Percentiles rank a stretch among this genome's conserved stretches.
phyloP scores from a whole-genome alignment of 2,888 invertebrate genomes.

The Andrena hattorfiana region DNA sequence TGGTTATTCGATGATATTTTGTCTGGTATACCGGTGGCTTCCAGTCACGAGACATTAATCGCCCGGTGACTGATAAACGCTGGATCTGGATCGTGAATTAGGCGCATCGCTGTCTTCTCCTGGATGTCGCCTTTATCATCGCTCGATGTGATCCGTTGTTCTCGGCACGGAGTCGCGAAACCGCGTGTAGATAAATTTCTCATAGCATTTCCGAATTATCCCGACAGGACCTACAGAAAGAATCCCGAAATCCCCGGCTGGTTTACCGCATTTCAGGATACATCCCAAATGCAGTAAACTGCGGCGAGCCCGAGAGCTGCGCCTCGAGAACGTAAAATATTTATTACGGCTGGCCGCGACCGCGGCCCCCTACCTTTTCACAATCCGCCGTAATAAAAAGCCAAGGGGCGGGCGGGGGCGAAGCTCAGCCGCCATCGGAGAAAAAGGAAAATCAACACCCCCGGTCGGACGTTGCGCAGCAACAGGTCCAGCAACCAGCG shows the following conservation, averaged over 20 bases:
- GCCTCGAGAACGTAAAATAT: constrained; percentile 59
- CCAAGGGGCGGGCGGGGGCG: neutral
- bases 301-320: constrained; percentile 13
- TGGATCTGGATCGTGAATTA: no score
- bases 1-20: constrained; percentile 2
- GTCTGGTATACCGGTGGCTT: no score
- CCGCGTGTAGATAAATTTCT: neutral
- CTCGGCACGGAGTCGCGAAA: neutral
- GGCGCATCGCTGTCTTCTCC: no score
- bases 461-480: constrained; percentile 48
- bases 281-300: constrained; percentile 30
- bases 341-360: constrained; percentile 53
- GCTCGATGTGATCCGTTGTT: neutral
- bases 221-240: neutral
- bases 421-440: neutral
- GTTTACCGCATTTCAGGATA: constrained; percentile 21
- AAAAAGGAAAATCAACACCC: constrained; percentile 63
- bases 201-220: neutral
- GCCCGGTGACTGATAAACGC: no score
- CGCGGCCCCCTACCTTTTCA: constrained; percentile 28
- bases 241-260: constrained; percentile 7
- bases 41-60: no score
- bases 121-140: neutral
- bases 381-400: constrained; percentile 48
- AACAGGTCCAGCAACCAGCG: constrained; percentile 66